Evolutionary conservation across 2,888 invertebrate species (phyloP), one percentile per base, ranked within the genome.

Genomic region (Agrochola lychnidis): DNA sequence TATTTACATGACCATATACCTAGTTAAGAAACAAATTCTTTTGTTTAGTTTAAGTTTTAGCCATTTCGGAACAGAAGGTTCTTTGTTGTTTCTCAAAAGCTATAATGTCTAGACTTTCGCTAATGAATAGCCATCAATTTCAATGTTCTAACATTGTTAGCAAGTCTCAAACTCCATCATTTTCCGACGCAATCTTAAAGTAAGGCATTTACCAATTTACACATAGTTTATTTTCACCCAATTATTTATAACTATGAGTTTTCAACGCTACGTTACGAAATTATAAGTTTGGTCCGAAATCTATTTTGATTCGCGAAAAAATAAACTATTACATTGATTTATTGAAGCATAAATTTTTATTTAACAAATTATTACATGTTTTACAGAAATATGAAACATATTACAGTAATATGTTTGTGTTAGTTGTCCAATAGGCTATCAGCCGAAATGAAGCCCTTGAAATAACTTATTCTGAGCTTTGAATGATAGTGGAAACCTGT

Each of bases 401-500:
- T 83, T 53, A 62, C 36, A 25, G 69, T 68, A 67, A 82, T 79
- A 74, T 82, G 69, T 87, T 88, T 82, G 48, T 71, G 9, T 71
- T n/a, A 78, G 30, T 78, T 70, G 76, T 72, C 76, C 36, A 56
- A 62, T 53, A 36, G 40, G 56, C 56, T 79, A 75, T 86, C 79
- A 79, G n/a, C 40, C 42, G 5, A 61, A 82, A 61, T 25, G 14
- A 25, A 78, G 79, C 89, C 88, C 89, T 89, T 89, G 82, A 80
- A 88, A 79, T 56, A 70, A 68, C 67, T 69, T 59, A 76, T 78
- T 73, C 51, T 40, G n/a, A 42, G 63, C 22, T 73, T 36, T 36
- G 42, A 87, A 82, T 71, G 75, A 84, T 81, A 56, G 22, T 53
- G 30, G 36, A 76, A 89, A 77, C 79, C 78, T 85, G 83, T 87